These are phyloP conservation scores for Enteromius argenteus DNA, from an alignment of 2,797 vertebrate species.

Conservation along the genomic window DNA sequence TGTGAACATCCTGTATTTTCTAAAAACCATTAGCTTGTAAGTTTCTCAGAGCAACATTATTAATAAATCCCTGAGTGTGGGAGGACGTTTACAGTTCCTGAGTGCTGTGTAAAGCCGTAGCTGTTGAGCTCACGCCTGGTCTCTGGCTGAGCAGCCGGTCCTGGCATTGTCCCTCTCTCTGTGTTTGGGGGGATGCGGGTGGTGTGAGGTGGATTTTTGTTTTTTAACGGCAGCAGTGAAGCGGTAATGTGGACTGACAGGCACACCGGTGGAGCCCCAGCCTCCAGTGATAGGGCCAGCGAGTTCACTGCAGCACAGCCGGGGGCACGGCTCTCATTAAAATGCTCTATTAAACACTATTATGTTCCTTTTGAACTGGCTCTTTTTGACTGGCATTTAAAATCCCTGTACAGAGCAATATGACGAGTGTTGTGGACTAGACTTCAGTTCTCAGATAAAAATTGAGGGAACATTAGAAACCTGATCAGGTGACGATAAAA, in stretches of 20 bases:
- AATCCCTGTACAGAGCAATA: conserved; percentile 40
- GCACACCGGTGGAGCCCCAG: conserved; percentile 53
- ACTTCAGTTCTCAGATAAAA: conserved; percentile 34
- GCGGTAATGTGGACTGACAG: conserved; percentile 67
- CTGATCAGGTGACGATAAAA: conserved; percentile 45
- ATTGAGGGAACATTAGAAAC: conserved; percentile 42
- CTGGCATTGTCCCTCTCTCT: conserved; percentile 26
- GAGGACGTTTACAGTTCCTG: conserved; percentile 46
- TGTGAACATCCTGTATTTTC: not conserved
- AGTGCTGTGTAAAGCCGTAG: conserved; percentile 19
- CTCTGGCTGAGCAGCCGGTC: conserved; percentile 33
- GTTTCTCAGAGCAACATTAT: conserved; percentile 38
- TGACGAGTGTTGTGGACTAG: conserved; percentile 41
- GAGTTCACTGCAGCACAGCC: conserved; percentile 58
- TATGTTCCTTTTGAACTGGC: conserved; percentile 54
- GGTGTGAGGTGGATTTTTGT: conserved; percentile 60
- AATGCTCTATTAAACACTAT: conserved; percentile 64
- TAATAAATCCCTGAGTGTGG: conserved; percentile 37
- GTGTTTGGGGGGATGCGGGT: conserved; percentile 33
- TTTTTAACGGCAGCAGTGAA: conserved; percentile 52
- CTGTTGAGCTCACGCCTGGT: conserved; percentile 12
- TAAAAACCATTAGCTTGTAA: not conserved
- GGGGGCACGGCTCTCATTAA: conserved; percentile 64
- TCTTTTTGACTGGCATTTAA: conserved; percentile 47
- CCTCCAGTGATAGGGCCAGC: conserved; percentile 57